phyloP scores from a whole-genome alignment of 2,797 vertebrate genomes.

The Phrynocephalus forsythii region DNA sequence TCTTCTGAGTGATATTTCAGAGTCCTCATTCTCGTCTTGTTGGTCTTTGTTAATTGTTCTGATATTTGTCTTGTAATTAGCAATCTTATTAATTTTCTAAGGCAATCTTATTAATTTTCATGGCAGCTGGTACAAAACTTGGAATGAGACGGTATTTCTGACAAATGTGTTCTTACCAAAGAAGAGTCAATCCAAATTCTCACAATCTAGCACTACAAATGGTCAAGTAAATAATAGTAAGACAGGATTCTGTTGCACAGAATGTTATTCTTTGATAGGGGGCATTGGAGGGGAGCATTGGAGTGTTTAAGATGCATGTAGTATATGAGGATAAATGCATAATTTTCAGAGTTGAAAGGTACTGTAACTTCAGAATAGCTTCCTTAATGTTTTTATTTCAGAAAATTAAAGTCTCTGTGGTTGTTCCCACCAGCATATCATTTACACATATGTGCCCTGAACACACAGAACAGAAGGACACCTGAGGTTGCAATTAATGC shows the following conservation, averaged over 20 bases:
- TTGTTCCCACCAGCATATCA: background rate
- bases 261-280: background rate
- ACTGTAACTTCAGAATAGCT: background rate
- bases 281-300: background rate
- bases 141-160: background rate
- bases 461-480: background rate
- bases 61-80: constrained; percentile 21
- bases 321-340: background rate
- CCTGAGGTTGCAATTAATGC: background rate
- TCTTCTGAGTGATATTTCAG: constrained; percentile 20
- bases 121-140: background rate
- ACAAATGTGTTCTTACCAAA: too few species aligned
- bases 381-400: background rate
- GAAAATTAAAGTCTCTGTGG: background rate
- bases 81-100: constrained; percentile 21
- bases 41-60: constrained; percentile 27
- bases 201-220: background rate
- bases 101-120: constrained; percentile 11
- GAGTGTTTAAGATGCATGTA: background rate
- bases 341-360: background rate
- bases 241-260: background rate
- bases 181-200: background rate
- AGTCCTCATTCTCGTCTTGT: constrained; percentile 21
- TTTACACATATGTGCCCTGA: background rate
- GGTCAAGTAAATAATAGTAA: background rate